Conservation (phyloP, 2,113 vertebrate species). For the Donacobius atricapilla region DNA sequence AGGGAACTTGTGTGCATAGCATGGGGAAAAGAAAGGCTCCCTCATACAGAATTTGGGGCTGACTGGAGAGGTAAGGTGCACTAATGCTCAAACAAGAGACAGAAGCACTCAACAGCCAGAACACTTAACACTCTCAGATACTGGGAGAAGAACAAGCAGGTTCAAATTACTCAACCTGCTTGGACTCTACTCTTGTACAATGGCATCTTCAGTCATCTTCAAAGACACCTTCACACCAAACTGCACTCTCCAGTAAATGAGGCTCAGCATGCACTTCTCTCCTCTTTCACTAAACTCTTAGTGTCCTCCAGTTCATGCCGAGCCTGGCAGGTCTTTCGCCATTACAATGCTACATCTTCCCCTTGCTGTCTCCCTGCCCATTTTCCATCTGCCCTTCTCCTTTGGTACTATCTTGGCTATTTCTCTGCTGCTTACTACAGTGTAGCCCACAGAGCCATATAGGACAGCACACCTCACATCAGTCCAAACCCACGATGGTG, state of each 20-base stretch:
- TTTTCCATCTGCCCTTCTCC: background rate
- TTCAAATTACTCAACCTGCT: background rate
- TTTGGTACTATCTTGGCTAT: background rate
- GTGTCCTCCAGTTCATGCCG: background rate
- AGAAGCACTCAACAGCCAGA: background rate
- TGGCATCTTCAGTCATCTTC: background rate
- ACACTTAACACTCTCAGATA: background rate
- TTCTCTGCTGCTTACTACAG: background rate
- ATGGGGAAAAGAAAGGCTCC: background rate
- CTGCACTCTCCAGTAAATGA: background rate
- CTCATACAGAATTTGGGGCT: background rate
- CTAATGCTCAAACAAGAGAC: background rate
- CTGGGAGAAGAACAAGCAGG: background rate
- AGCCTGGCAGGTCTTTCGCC: background rate
- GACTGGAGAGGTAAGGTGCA: background rate
- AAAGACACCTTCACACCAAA: background rate
- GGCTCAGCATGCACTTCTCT: background rate
- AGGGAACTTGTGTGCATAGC: background rate
- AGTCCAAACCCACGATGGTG: accelerated
- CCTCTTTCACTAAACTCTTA: background rate
- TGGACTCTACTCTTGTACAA: background rate
- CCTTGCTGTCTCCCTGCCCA: background rate
- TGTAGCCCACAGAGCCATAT: background rate
- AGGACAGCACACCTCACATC: background rate
- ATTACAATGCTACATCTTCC: background rate